Evolutionary conservation across 2,113 vertebrate species (phyloP).

Genomic region (Grantiella picta): DNA sequence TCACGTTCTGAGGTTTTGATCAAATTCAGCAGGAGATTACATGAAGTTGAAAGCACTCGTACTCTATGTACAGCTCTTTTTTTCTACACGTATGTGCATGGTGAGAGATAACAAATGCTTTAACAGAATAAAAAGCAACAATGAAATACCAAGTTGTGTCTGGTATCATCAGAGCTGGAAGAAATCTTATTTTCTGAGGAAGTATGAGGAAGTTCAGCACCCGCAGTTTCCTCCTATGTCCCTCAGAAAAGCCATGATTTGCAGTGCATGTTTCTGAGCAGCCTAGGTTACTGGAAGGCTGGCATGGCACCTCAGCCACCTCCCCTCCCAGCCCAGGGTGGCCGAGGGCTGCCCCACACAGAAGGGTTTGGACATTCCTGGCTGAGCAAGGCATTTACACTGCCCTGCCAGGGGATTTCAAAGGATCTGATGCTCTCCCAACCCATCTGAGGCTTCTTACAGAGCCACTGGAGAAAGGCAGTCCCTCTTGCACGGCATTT

Average conservation of each 20-base stretch:
- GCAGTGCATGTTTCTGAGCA: background rate
- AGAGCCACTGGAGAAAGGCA: background rate
- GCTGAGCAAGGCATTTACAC: background rate
- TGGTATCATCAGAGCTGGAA: background rate
- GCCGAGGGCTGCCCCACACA: background rate
- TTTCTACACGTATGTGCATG: background rate
- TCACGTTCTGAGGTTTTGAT: slow-evolving; percentile 29
- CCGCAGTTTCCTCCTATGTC: background rate
- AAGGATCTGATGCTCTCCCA: background rate
- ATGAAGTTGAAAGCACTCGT: background rate
- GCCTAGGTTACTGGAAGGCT: background rate
- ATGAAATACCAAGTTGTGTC: background rate
- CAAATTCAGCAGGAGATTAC: slow-evolving; percentile 7
- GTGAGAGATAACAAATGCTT: background rate
- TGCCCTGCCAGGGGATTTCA: background rate
- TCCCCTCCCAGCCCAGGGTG: background rate
- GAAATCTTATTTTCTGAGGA: background rate
- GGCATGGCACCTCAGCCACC: background rate
- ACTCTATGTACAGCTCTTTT: background rate
- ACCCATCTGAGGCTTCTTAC: background rate
- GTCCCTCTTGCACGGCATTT: accelerated
- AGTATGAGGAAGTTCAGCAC: background rate
- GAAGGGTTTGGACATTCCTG: background rate
- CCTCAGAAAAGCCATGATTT: background rate
- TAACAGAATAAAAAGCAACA: background rate